Evolutionary conservation across 2,888 invertebrate genomes (phyloP), one percentile per base, ranked within the genome.

Genomic region (Meghimatium bilineatum): DNA sequence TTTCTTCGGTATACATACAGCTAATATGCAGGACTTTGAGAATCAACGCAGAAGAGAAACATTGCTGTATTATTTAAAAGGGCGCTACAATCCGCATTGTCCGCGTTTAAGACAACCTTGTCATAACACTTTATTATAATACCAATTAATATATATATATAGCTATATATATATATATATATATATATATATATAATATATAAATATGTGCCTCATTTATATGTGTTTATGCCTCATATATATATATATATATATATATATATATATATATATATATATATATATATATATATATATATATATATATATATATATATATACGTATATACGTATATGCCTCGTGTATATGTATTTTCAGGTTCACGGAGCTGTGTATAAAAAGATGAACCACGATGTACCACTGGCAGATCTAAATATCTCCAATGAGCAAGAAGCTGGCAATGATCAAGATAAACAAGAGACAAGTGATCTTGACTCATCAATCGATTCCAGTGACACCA

Each of bases 361-460:
- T 29, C 36, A 80, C 36, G 72, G 36, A 8, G 71, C 71, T 3
- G 34, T n/a, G 0, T 80, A 80, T n/a, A 80, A 36, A 49, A 80
- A 72, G 80, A 80, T 26, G 0, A 20, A 26, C 0, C 60, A 80
- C 26, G 36, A n/a, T 17, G 56, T 72, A 12, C 71, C 72, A 1
- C 14, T 80, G 12, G 34, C 34, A 14, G 49, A 29, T 29, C 34
- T 80, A 26, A 29, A 44, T 6, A 20, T 26, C 10, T 49, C 34
- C 26, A 71, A 60, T 8, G 12, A 34, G 14, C 17, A 1, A 2
- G 49, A 3, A 5, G 49, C 38, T 1, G 56, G 56, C 29, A 26
- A 20, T 10, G 14, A 29, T 29, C 49, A 49, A 8, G 80, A 36
- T 0, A 72, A 72, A 12, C 32, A 56, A 10, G 44, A 23, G n/a